Evolutionary conservation across 2,113 vertebrate species (phyloP).

Genomic region (cattle (Bos taurus)): ARS-UCD2.0 NC_037350.1:11909501-11910000

Average conservation of each 20-base stretch:
- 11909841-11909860: neutral
- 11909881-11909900: neutral
- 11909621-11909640: neutral
- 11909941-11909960: neutral
- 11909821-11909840: neutral
- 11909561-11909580: neutral
- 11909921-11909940: neutral
- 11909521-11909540: neutral
- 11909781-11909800: neutral
- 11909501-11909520: neutral
- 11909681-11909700: neutral
- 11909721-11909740: neutral
- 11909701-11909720: neutral
- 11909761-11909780: neutral
- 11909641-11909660: neutral
- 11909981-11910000: neutral
- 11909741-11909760: neutral
- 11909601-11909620: neutral
- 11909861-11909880: accelerated
- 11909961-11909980: neutral
- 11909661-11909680: neutral
- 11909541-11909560: neutral
- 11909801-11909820: neutral
- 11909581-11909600: neutral
- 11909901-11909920: neutral